Evolutionary conservation across 2,797 vertebrate species (phyloP).

Genomic region (Podarcis siculus): DNA sequence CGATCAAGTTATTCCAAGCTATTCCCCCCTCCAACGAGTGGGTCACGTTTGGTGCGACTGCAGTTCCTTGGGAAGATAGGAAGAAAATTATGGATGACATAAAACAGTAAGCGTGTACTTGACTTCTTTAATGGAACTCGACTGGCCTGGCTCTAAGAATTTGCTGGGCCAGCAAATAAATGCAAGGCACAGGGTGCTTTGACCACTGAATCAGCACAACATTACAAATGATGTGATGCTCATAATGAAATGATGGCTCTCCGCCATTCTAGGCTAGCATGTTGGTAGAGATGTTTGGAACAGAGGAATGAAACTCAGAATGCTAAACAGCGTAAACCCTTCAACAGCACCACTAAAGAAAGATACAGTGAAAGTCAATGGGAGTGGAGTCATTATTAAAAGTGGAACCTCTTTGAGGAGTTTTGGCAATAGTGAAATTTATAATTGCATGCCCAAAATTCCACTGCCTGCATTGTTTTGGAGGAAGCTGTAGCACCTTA

Average conservation of each 20-base stretch:
- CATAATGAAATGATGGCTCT: not conserved
- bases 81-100: constrained; percentile 33
- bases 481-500: too few relatives aligned
- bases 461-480: too few relatives aligned
- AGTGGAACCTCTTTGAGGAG: too few relatives aligned
- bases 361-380: too few relatives aligned
- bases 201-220: not conserved
- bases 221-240: not conserved
- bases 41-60: not conserved
- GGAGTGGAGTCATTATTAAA: too few relatives aligned
- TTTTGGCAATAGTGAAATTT: too few relatives aligned
- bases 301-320: not conserved
- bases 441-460: too few relatives aligned
- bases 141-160: not conserved
- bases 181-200: not conserved
- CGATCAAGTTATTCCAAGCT: not conserved
- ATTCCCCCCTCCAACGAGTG: accelerated
- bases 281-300: not conserved
- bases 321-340: not conserved
- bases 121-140: not conserved
- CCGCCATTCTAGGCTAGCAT: not conserved
- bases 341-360: too few relatives aligned
- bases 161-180: constrained; percentile 8
- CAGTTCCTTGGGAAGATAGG: constrained; percentile 23
- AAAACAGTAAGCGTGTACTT: not conserved